Base-by-base conservation (phyloP, 2,797 vertebrate genomes). In the Etheostoma nigrum region DNA sequence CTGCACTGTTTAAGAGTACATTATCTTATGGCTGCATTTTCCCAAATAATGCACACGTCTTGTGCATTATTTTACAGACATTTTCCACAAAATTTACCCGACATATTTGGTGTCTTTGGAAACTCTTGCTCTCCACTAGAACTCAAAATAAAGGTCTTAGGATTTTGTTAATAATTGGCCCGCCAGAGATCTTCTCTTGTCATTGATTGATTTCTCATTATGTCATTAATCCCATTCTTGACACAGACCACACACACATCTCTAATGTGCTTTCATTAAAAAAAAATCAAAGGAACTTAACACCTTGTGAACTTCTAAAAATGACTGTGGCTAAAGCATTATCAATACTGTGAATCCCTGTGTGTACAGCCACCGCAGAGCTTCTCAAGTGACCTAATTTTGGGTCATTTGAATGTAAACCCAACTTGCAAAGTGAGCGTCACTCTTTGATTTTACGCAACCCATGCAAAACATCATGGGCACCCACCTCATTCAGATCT, bases 401-500 rank as follows among this genome's bases (percentile, higher is more conserved):
- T 44, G 82, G 48, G 18, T 82, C 8, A 94, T 95, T 95, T 95
- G 91, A 94, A 92, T 94, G 69, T 58, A n/a, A 71, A 87, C 80
- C 76, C 92, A 93, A 91, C 78, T 86, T 91, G 83, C 91, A 89
- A 94, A 92, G 88, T 73, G 62, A 85, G 79, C 33, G 27, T 84
- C 72, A 61, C 76, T 61, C 77, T 86, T 83, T 61, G 90, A 92
- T 86, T 83, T 88, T 78, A 83, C 36, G 61, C 70, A 73, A 83
- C 44, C 23, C 77, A 94, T 94, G 93, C 91, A 94, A 95, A 95
- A 74, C 84, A 89, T 12, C n/a, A 47, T 72, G 54, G 63, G 9
- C 81, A 66, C 66, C 75, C 81, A 79, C 82, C 77, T 79, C 42
- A 6, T 59, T 52, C 71, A 78, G 40, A 66, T 61, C 55, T 68